These are phyloP conservation scores for Elysia crispata DNA, from an alignment of 2,888 invertebrate genomes.

Conservation along the genomic window DNA sequence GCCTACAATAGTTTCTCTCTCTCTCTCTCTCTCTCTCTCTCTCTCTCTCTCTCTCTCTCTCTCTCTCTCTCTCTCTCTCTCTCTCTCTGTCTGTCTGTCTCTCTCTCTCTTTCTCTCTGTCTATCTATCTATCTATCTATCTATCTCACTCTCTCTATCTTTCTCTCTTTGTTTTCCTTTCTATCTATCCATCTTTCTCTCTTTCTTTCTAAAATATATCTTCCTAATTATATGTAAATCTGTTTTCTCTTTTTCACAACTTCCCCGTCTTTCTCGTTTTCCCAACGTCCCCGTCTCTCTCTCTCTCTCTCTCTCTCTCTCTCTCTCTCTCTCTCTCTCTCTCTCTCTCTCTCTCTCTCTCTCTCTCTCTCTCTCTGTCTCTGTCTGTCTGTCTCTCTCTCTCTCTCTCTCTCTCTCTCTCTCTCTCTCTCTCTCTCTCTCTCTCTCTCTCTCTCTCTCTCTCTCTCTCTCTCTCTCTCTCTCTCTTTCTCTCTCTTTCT, in stretches of 20 bases:
- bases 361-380: neutral
- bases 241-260: too few species aligned
- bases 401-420: slow-evolving; percentile 1
- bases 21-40: neutral
- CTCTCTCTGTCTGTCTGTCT: neutral
- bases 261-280: too few species aligned
- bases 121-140: neutral
- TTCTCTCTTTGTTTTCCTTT: too few species aligned
- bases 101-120: neutral
- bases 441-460: neutral
- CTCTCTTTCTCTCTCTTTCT: too few species aligned
- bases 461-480: neutral
- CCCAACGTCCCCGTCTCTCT: too few species aligned
- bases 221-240: too few species aligned
- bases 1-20: too few species aligned
- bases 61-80: neutral
- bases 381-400: too few species aligned
- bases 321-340: neutral
- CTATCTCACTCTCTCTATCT: neutral
- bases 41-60: neutral
- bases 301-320: too few species aligned
- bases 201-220: too few species aligned
- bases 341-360: neutral
- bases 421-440: neutral
- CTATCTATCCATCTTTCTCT: too few species aligned